Conservation (phyloP, 2,888 invertebrate species). For the Pardosa pseudoannulata region DNA sequence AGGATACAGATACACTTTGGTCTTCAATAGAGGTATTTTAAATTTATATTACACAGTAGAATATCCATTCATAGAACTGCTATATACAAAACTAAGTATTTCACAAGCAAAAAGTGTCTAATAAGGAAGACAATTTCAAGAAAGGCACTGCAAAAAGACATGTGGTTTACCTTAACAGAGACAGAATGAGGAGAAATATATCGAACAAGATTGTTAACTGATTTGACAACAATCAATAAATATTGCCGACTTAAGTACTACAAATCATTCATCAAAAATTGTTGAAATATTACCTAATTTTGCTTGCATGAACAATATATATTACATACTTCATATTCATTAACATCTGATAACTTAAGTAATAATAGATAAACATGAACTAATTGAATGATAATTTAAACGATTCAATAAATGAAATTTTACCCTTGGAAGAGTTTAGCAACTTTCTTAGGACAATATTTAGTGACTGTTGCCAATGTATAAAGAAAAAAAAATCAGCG, state of each 20-base stretch:
- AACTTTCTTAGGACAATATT: background rate
- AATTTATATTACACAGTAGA: conserved; percentile 62
- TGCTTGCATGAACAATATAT: no score
- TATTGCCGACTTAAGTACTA: background rate
- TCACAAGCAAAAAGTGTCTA: conserved; percentile 46
- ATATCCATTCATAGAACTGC: conserved; percentile 55
- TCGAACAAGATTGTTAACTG: background rate
- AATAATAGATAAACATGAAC: no score
- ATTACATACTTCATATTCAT: no score
- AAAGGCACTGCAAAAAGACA: conserved; percentile 52
- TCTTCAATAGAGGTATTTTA: conserved; percentile 68
- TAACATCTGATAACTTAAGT: no score
- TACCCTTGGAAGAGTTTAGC: no score
- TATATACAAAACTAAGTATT: conserved; percentile 62
- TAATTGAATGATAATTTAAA: no score
- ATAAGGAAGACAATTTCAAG: conserved; percentile 57
- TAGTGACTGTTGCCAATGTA: background rate
- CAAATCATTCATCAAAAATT: no score
- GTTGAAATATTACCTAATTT: no score
- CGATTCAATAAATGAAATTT: no score
- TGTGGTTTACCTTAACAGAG: background rate
- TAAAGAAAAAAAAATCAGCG: background rate
- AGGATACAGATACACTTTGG: conserved; percentile 69
- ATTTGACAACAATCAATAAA: conserved; percentile 25
- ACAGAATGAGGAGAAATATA: background rate